Conservation (phyloP, 2,888 invertebrate species). For the Drymonia ruficornis region DNA sequence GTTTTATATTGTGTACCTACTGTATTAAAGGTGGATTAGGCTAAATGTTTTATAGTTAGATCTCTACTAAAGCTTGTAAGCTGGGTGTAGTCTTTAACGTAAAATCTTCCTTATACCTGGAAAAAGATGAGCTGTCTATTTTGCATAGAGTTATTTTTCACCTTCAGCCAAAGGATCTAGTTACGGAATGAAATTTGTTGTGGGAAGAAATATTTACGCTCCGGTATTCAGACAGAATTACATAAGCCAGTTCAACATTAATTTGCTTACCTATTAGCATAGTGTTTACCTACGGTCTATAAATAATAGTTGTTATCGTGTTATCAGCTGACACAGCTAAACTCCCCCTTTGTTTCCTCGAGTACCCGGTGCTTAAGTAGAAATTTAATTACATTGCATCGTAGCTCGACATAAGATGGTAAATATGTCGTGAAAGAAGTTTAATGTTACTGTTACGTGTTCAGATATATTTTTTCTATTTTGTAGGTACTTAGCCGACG, state of each 20-base stretch:
- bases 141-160: too few species aligned
- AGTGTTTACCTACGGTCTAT: background rate
- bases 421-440: conserved; percentile 36
- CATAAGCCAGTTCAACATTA: too few species aligned
- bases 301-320: background rate
- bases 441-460: conserved; percentile 34
- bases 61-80: too few species aligned
- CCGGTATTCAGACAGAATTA: too few species aligned
- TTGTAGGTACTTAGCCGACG: conserved; percentile 54
- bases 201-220: too few species aligned
- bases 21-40: background rate
- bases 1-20: background rate
- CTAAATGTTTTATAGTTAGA: background rate
- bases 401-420: conserved; percentile 18
- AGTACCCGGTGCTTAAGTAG: conserved; percentile 20
- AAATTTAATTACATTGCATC: conserved; percentile 40
- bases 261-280: background rate
- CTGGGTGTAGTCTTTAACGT: too few species aligned
- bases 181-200: too few species aligned
- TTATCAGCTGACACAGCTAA: background rate
- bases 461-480: conserved; percentile 45
- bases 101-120: too few species aligned
- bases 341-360: background rate
- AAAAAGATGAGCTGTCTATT: too few species aligned
- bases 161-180: too few species aligned